Conservation (phyloP, 2,113 vertebrate species). For the Leptocoma aspasia region DNA sequence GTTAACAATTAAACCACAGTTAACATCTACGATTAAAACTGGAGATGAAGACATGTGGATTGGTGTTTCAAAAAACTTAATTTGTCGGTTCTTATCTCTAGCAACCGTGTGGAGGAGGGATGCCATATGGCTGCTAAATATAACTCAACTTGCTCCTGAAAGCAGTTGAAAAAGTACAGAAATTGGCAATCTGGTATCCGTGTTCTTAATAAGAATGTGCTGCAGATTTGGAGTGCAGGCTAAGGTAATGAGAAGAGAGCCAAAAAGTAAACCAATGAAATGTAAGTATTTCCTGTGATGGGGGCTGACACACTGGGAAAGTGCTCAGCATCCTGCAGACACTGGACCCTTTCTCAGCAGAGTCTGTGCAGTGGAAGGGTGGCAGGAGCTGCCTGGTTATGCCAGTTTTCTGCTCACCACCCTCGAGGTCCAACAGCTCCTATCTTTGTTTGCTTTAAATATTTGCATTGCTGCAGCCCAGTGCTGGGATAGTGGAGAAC, state of each 20-base stretch:
- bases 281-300: neutral
- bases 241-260: conserved; percentile 7
- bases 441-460: neutral
- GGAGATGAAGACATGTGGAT: neutral
- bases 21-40: neutral
- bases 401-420: neutral
- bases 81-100: conserved; percentile 3
- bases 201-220: neutral
- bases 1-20: neutral
- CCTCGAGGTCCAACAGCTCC: neutral
- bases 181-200: conserved; percentile 39
- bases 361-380: neutral
- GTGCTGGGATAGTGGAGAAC: neutral
- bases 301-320: neutral
- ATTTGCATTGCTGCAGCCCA: neutral
- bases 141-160: conserved; percentile 25
- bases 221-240: neutral
- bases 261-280: neutral
- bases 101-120: conserved; percentile 22
- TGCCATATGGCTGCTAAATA: conserved; percentile 62
- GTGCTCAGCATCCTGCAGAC: neutral
- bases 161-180: conserved; percentile 8
- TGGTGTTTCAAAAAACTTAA: conserved; percentile 17
- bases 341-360: neutral
- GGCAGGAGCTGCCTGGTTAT: neutral